Conservation (phyloP, 2,888 invertebrate species). For the Serripes groenlandicus region DNA sequence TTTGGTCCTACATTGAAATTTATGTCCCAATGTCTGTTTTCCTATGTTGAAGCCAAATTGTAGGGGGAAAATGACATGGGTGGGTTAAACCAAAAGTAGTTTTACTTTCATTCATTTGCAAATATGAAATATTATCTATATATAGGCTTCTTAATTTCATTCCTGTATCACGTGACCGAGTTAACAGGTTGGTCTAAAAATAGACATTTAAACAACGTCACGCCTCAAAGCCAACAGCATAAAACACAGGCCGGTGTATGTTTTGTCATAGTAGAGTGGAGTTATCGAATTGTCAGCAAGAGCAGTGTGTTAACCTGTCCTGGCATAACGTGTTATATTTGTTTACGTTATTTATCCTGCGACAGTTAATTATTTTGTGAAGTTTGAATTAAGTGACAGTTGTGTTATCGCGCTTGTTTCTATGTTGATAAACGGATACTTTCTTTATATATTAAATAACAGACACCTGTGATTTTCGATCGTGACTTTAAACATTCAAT, state of each 20-base stretch:
- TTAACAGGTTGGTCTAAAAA: slow-evolving; percentile 24
- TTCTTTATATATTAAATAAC: background rate
- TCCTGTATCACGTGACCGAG: slow-evolving; percentile 36
- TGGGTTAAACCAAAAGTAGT: background rate
- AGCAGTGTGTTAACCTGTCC: background rate
- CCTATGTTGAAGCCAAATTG: background rate
- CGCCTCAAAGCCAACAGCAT: slow-evolving; percentile 2
- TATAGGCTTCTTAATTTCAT: background rate
- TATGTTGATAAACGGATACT: background rate
- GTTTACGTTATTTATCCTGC: background rate
- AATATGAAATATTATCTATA: background rate
- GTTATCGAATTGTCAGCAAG: slow-evolving; percentile 3
- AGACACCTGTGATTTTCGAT: background rate
- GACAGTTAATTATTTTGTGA: background rate
- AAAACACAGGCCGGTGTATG: background rate
- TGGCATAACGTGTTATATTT: background rate
- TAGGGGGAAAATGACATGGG: background rate
- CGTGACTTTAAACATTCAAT: background rate
- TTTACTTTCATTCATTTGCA: background rate
- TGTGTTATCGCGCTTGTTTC: background rate
- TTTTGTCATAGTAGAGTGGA: background rate
- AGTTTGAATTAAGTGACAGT: background rate
- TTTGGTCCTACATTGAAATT: background rate
- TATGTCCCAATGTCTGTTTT: background rate
- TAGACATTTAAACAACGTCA: slow-evolving; percentile 17